Evolutionary conservation across 2,888 invertebrate genomes (phyloP), one percentile per base, ranked within the genome.

Genomic region (Andrena bucephala): DNA sequence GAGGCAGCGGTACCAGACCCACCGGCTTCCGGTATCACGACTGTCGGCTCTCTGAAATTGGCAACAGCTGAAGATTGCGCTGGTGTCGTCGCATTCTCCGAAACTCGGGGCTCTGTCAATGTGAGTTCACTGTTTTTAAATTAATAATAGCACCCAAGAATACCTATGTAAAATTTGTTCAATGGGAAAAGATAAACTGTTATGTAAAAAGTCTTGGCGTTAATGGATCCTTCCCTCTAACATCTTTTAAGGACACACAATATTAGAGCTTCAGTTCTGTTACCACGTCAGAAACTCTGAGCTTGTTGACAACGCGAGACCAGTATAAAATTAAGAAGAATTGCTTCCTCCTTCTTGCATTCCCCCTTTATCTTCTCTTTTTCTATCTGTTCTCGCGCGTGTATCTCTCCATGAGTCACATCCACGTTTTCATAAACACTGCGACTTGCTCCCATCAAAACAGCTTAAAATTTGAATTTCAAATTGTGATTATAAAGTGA

Each of bases 61-160:
- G 94, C 93, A 33, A 94, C 93, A 24, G 94, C 94, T 52, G 93
- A 92, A 77, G 94, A 94, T 85, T 94, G 94, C 81, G 91, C 92
- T 59, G 94, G 94, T 52, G 92, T 93, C 62, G 93, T 94, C 60
- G 94, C 94, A 70, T 94, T 94, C 88, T 94, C 94, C 63, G 94
- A 94, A 10, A 92, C 90, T 31, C 82, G 89, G 27, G 91, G 91
- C 65, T 82, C 88, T 13, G 85, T 85, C 62, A 86, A 85, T 66
- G 93, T 93, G 73, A 89, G 92, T 79, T 65, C 16, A 7, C 8
- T 5, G 8, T 8, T n/a, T 10, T 3, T 24, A 27, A 24, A 29
- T 67, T 27, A 27, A 36, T 60, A 65, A 33, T 73, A 36, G n/a
- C 10, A 62, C 8, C 20, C n/a, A 24, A 24, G 20, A 20, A 36